A percentile compares a stretch with the other conserved stretches of the same genome.
Evolutionary conservation across 2,113 vertebrate genomes (phyloP).

Genomic region (Tapirus terrestris): DNA sequence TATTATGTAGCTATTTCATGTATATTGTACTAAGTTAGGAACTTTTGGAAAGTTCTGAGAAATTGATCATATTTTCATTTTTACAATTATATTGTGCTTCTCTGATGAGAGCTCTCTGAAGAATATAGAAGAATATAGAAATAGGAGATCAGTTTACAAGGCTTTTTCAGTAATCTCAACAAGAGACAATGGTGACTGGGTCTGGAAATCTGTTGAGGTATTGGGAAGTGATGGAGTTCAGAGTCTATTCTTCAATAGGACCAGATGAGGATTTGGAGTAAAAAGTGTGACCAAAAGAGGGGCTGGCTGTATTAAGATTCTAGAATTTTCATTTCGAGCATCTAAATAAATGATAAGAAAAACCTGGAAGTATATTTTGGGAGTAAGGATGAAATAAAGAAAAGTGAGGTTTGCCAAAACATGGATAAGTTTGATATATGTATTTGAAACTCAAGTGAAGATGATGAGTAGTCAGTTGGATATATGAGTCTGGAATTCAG

Average conservation of each 20-base stretch:
- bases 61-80: neutral
- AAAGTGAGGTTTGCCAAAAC: neutral
- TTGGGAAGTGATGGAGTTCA: neutral
- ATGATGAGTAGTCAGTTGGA: neutral
- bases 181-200: neutral
- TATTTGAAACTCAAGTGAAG: neutral
- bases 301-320: neutral
- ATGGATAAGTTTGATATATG: neutral
- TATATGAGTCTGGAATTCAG: neutral
- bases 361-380: neutral
- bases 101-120: neutral
- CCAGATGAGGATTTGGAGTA: neutral
- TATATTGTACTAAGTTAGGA: neutral
- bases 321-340: neutral
- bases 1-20: neutral
- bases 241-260: neutral
- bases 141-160: neutral
- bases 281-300: neutral
- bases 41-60: neutral
- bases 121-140: neutral
- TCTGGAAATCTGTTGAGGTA: neutral
- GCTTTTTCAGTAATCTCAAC: neutral
- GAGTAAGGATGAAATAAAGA: neutral
- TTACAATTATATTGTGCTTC: neutral
- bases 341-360: neutral